Base-by-base conservation (phyloP, 2,113 vertebrate species). In the Xenopus tropicalis region DNA sequence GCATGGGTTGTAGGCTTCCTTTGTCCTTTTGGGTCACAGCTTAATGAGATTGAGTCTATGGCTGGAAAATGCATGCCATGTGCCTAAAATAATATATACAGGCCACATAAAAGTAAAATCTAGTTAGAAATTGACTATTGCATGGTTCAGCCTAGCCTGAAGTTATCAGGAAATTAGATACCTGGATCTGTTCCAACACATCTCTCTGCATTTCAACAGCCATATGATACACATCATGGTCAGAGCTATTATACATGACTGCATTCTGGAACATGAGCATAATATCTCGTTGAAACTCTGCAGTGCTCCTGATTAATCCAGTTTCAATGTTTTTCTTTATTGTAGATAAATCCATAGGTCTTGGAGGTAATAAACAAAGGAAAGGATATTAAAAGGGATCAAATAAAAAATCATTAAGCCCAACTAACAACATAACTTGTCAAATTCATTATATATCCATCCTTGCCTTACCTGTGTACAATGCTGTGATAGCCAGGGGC, bases 191-290 rank as follows among this genome's bases (percentile, higher is more conserved):
- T 84, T 99, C 97, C 83, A 99, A 88, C 69, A 99, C 97, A 74
- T 99, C 97, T 2, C 97, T 89, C 80, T 98, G 97, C 97, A 99
- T 99, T 87, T 99, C 97, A 79, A 99, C 93, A 51, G 97, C 97
- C 97, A 99, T 99, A 85, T 99, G 97, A 85, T 96, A 99, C 22
- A 99, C 97, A 70, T 99, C 97, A 1, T 99, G 97, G 87, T 99
- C 97, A 3, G 97, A 99, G 65, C 97, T 99, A 88, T 99, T 99
- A 88, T 99, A 99, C 97, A 99, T 99, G 77, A 99, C 94, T 23
- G 97, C 97, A 65, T 99, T 99, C 87, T 99, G 97, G 83, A 99
- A 99, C 97, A 99, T 99, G 78, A 99, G 89, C 97, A 99, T 99
- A 83, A 99, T 98, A 80, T 99, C 97, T 16, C 97, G 91, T 85